A percentile compares a stretch with the other conserved stretches of the same genome.
phyloP scores from a whole-genome alignment of 2,888 invertebrate genomes.

The Hirtodrosophila trivittata region DNA sequence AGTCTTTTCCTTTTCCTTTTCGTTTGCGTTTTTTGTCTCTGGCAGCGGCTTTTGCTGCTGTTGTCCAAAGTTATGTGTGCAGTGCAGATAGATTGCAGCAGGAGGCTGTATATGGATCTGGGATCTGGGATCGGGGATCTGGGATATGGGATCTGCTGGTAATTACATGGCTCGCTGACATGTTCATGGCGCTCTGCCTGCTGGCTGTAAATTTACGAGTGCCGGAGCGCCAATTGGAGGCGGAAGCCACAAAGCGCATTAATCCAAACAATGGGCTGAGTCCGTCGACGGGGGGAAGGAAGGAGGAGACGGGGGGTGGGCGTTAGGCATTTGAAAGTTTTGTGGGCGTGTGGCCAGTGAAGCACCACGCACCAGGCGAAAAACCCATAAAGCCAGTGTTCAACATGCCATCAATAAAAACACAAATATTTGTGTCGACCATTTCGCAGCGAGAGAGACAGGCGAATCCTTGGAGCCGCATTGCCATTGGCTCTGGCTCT shows the following conservation, averaged over 20 bases:
- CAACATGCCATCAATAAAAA: slow-evolving; percentile 77
- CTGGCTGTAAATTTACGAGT: slow-evolving; percentile 61
- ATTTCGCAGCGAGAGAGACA: background rate
- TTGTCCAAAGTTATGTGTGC: slow-evolving; percentile 40
- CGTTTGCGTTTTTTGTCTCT: slow-evolving; percentile 13
- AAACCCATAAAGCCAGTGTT: slow-evolving; percentile 78
- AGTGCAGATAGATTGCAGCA: slow-evolving; percentile 25
- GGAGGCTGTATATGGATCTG: slow-evolving; percentile 15
- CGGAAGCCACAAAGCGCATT: slow-evolving; percentile 71
- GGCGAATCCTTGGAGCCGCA: slow-evolving; percentile 16
- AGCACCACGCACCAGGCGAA: slow-evolving; percentile 34
- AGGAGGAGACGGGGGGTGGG: slow-evolving; percentile 1
- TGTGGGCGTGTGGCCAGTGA: slow-evolving; percentile 64
- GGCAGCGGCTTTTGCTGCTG: slow-evolving; percentile 23
- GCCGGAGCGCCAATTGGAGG: slow-evolving; percentile 73
- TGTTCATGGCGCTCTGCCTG: slow-evolving; percentile 67
- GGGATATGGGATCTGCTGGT: slow-evolving; percentile 59
- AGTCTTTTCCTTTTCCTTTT: slow-evolving; percentile 3
- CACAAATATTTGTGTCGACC: slow-evolving; percentile 49
- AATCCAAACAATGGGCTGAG: slow-evolving; percentile 68
- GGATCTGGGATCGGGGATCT: background rate
- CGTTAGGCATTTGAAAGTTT: slow-evolving; percentile 66
- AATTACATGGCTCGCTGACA: slow-evolving; percentile 80
- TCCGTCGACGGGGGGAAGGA: background rate
- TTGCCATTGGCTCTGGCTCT: slow-evolving; percentile 45